These are phyloP conservation scores for Apodemus speciosus DNA, from an alignment of 2,113 vertebrate species.

Conservation along the genomic window DNA sequence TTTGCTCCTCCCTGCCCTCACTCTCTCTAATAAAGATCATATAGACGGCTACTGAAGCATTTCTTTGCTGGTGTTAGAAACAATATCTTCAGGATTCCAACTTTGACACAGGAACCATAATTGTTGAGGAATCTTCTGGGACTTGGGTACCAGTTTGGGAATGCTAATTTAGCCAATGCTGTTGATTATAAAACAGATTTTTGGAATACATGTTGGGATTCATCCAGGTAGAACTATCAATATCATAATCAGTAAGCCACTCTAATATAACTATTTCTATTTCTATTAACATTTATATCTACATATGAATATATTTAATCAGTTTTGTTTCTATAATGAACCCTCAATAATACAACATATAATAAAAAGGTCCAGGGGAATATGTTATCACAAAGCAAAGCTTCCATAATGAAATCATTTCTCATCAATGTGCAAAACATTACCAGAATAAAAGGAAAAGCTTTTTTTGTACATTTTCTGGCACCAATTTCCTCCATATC, in stretches of 20 bases:
- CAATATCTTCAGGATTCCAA: neutral
- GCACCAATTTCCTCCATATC: neutral
- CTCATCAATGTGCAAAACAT: neutral
- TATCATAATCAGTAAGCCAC: neutral
- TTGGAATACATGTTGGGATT: neutral
- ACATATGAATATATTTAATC: neutral
- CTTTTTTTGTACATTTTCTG: neutral
- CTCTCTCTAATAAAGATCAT: neutral
- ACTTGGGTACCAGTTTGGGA: neutral
- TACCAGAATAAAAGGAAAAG: neutral
- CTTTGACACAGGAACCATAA: neutral
- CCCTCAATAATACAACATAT: neutral
- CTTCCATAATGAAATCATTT: neutral
- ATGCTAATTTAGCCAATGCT: neutral
- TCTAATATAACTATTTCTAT: no score
- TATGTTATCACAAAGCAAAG: neutral
- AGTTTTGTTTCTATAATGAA: neutral
- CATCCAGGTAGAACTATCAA: no score
- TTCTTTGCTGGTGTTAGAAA: neutral
- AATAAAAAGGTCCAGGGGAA: neutral
- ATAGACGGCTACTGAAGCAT: neutral
- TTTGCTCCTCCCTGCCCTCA: neutral
- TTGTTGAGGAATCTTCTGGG: neutral
- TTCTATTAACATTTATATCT: neutral
- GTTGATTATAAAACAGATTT: neutral